phyloP scores from a whole-genome alignment of 2,797 vertebrate genomes.

The Martes flavigula region DNA sequence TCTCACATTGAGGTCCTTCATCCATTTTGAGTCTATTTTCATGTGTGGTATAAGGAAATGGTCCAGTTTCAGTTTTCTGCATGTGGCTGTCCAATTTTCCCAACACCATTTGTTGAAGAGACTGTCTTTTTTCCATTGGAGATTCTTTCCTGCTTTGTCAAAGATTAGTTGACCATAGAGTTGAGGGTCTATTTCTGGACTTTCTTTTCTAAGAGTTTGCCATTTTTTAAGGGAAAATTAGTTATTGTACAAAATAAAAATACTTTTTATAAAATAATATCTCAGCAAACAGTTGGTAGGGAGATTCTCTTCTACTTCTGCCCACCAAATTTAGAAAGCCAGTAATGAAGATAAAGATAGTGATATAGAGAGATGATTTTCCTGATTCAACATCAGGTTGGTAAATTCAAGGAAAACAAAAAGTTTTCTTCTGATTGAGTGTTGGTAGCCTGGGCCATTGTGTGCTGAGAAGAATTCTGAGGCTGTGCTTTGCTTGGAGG shows the following conservation, averaged over 20 bases:
- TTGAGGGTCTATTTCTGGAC: too few species aligned
- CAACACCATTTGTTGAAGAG: too few species aligned
- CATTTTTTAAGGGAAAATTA: conserved; percentile 10
- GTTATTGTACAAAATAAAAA: not conserved
- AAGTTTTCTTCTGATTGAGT: not conserved
- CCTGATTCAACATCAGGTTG: not conserved
- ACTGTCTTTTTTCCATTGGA: too few species aligned
- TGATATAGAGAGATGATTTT: not conserved
- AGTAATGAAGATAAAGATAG: not conserved
- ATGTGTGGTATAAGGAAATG: too few species aligned
- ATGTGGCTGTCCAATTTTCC: too few species aligned
- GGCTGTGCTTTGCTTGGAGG: not conserved
- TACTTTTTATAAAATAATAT: not conserved
- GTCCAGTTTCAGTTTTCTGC: too few species aligned
- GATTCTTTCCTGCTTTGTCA: too few species aligned
- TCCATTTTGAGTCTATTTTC: too few species aligned
- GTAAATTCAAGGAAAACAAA: not conserved
- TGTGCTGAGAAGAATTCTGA: not conserved
- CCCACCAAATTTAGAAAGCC: not conserved
- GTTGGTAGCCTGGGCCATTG: not conserved
- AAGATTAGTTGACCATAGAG: too few species aligned
- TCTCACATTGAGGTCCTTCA: too few species aligned
- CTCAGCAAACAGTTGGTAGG: not conserved
- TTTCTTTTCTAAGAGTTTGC: not conserved
- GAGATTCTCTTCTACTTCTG: not conserved